Base-by-base conservation (phyloP, 2,797 vertebrate genomes). In the Danionella dracula region DNA sequence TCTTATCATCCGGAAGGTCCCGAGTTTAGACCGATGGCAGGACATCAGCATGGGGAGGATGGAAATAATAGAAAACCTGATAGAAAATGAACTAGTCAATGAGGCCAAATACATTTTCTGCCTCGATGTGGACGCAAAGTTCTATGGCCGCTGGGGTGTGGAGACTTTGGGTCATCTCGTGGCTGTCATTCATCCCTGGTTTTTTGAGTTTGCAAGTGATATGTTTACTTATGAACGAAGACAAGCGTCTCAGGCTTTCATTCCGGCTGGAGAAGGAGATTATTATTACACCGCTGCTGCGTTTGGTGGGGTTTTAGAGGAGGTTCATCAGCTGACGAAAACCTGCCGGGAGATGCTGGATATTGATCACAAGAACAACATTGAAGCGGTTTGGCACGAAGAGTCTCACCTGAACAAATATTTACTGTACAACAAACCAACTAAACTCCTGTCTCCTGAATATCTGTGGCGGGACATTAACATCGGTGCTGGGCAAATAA, bases 391-490 rank as follows among this genome's bases (percentile, higher is more conserved):
- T 46, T 88, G 90, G 89, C 88, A 89, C 58, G 91, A 91, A 51
- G 91, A 93, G 72, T 91, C 90, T 9, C 89, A 91, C 70, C 80
- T 92, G 46, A 93, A 91, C 71, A 83, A 83, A 46, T 85, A 78
- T 59, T 84, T 93, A 58, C 74, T 90, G 65, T 68, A 78, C 4
- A 79, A 86, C 70, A 93, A 90, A 66, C 91, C 90, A 5, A 84
- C 77, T 42, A 92, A 87, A 49, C 27, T 92, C 15, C 83, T 92
- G 54, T 93, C 91, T 20, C 87, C 89, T 0, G 90, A 91, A 73
- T 90, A 90, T 32, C 21, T 90, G 17, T 92, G 90, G 88, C 87
- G 90, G 10, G 85, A 88, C 65, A 78, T 41, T 37, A 84, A 79
- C 42, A 4, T 70, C 4, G 66, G 4, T 32, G 76, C 79, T 0